Conservation (phyloP, 1,140 invertebrate genomes). For the Phortica variegata region DNA sequence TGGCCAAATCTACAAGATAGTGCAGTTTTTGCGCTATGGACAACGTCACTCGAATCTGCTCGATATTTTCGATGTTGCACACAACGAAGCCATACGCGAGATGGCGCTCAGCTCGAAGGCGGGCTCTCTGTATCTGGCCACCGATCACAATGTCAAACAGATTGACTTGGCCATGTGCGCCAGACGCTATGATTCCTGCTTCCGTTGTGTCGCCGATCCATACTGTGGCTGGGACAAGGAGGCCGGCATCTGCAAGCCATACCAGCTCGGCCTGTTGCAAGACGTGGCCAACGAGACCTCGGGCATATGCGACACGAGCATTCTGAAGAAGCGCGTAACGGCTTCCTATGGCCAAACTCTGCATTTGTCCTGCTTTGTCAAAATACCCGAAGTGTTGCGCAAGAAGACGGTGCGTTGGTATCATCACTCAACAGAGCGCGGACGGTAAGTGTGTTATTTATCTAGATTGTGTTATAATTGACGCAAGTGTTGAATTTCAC, state of each 20-base stretch:
- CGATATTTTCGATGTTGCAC: slow-evolving; percentile 71
- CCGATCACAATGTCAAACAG: slow-evolving; percentile 73
- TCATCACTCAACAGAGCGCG: slow-evolving; percentile 71
- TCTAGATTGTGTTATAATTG: too few species aligned
- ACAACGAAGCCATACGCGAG: slow-evolving; percentile 71
- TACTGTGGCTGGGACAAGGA: slow-evolving; percentile 85
- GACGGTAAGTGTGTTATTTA: slow-evolving; percentile 56
- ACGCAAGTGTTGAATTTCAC: not conserved
- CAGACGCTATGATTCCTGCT: slow-evolving; percentile 73
- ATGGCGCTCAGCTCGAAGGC: slow-evolving; percentile 72
- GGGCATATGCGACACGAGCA: slow-evolving; percentile 70
- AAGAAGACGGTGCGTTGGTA: slow-evolving; percentile 68
- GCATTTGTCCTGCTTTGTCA: slow-evolving; percentile 72
- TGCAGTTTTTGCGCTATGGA: slow-evolving; percentile 66
- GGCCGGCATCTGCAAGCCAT: slow-evolving; percentile 71
- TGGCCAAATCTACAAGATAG: slow-evolving; percentile 78
- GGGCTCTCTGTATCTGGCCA: slow-evolving; percentile 74
- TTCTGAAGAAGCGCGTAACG: slow-evolving; percentile 68
- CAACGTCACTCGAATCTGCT: slow-evolving; percentile 70
- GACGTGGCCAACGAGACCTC: slow-evolving; percentile 73
- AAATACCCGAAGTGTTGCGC: slow-evolving; percentile 67
- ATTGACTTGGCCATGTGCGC: slow-evolving; percentile 74
- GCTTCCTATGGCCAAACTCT: slow-evolving; percentile 77
- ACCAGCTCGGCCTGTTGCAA: slow-evolving; percentile 65
- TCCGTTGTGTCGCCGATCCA: slow-evolving; percentile 76